A percentile compares a stretch with the other conserved stretches of the same genome.
These are phyloP conservation scores for Acrobasis repandana DNA, from an alignment of 2,888 invertebrate species.

Conservation along the genomic window DNA sequence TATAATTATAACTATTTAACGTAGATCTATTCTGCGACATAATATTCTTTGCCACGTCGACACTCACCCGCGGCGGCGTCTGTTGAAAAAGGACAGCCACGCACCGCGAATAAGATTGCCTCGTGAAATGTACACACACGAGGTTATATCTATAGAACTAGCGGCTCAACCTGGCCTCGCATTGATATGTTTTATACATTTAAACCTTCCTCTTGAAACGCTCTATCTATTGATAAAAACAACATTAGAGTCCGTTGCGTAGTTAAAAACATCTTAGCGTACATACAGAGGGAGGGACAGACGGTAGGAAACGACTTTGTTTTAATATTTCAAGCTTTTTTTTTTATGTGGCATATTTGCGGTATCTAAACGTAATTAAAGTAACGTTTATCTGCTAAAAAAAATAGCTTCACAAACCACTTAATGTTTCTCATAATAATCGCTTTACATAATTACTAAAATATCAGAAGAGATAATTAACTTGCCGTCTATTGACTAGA, in stretches of 20 bases:
- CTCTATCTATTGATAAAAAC: too few relatives aligned
- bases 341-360: too few relatives aligned
- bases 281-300: too few relatives aligned
- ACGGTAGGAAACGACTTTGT: too few relatives aligned
- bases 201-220: too few relatives aligned
- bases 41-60: conserved; percentile 44
- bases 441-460: conserved; percentile 15
- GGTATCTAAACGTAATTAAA: too few relatives aligned
- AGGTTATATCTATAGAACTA: neutral
- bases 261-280: too few relatives aligned
- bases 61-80: conserved; percentile 55
- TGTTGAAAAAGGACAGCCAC: conserved; percentile 66
- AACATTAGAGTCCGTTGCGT: too few relatives aligned
- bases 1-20: too few relatives aligned
- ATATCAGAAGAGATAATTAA: conserved; percentile 3
- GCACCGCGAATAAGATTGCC: conserved; percentile 70
- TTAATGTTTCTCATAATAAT: conserved; percentile 8
- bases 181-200: neutral
- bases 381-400: neutral
- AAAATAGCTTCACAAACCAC: neutral
- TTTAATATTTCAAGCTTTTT: too few relatives aligned
- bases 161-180: neutral
- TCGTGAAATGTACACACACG: conserved; percentile 53
- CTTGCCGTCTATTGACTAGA: neutral
- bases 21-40: neutral